Evolutionary conservation across 2,888 invertebrate genomes (phyloP).

Genomic region (Zygogramma bicolorata): DNA sequence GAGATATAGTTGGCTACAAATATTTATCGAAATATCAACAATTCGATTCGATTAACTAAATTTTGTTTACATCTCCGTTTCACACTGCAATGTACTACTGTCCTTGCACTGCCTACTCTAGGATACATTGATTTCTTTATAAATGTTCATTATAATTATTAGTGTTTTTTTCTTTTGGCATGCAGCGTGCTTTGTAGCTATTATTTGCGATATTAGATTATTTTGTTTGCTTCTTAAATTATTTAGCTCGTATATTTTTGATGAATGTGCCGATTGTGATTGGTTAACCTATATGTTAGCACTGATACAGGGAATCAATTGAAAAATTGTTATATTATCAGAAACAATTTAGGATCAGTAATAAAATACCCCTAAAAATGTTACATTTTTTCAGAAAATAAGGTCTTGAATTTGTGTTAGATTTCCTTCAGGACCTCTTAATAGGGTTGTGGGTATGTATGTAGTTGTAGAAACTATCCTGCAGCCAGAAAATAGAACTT

Average conservation of each 20-base stretch:
- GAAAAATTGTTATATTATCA: not conserved
- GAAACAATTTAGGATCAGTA: not conserved
- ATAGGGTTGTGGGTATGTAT: conserved; percentile 52
- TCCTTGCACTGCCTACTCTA: too few species aligned
- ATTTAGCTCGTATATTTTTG: conserved; percentile 43
- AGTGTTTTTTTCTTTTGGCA: conserved; percentile 6
- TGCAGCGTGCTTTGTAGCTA: conserved; percentile 20
- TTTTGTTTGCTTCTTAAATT: conserved; percentile 33
- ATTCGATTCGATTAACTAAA: too few species aligned
- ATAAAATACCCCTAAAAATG: not conserved
- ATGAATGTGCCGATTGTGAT: conserved; percentile 63
- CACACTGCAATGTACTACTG: too few species aligned
- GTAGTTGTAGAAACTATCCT: conserved; percentile 45
- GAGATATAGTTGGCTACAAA: too few species aligned
- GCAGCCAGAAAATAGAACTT: conserved; percentile 14
- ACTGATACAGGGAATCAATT: conserved; percentile 27
- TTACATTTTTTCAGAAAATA: conserved; percentile 24
- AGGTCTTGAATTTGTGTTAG: conserved; percentile 23
- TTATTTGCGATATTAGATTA: conserved; percentile 15
- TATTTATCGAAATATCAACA: too few species aligned
- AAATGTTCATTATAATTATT: not conserved
- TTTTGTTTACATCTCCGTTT: too few species aligned
- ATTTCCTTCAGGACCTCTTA: conserved; percentile 32
- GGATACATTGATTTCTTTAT: not conserved
- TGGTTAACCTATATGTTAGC: conserved; percentile 63